Conservation (phyloP, 2,888 invertebrate genomes). For the Drosophila mayaguana region DNA sequence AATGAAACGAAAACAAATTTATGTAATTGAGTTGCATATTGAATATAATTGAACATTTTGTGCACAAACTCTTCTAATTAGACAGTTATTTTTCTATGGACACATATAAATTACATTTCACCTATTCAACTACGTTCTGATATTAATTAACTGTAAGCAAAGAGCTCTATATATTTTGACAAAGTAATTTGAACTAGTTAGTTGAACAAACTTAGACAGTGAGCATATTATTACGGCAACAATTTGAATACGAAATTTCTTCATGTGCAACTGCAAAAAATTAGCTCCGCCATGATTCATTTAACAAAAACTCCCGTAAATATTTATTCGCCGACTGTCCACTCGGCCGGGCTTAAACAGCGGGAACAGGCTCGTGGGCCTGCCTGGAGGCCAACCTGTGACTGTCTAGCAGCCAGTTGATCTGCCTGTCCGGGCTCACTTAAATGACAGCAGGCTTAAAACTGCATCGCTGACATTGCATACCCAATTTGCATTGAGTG, state of each 20-base stretch:
- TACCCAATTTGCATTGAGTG: conserved; percentile 73
- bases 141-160: background rate
- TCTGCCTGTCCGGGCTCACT: conserved; percentile 32
- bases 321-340: conserved; percentile 60
- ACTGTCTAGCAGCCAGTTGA: conserved; percentile 16
- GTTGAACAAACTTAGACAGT: no score
- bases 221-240: no score
- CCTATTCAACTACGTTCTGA: background rate
- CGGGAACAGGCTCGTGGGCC: background rate
- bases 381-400: conserved; percentile 59
- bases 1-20: background rate
- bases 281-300: conserved; percentile 52
- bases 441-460: conserved; percentile 56
- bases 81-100: background rate
- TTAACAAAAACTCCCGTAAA: conserved; percentile 72
- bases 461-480: conserved; percentile 62
- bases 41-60: background rate
- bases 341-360: background rate
- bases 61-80: background rate
- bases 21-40: background rate
- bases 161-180: background rate
- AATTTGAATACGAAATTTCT: conserved; percentile 21
- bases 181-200: no score
- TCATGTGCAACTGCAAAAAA: conserved; percentile 29
- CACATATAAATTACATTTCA: background rate